These are phyloP conservation scores for Heliconius erato DNA, from an alignment of 2,888 invertebrate species.

Conservation along the genomic window DNA sequence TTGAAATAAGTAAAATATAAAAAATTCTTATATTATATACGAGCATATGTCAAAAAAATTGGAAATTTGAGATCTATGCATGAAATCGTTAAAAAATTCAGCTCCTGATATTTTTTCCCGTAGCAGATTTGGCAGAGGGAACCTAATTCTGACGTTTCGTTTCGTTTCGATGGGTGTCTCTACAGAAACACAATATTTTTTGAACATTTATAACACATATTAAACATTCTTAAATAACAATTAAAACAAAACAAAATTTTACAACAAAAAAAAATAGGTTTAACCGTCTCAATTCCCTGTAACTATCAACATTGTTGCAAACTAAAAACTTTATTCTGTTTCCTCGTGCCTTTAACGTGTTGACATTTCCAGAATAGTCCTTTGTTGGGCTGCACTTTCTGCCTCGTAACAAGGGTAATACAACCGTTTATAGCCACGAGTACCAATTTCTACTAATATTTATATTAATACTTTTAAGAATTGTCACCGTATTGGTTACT, in stretches of 20 bases:
- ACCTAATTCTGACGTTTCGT: no score
- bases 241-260: background rate
- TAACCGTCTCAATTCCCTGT: background rate
- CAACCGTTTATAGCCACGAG: conserved; percentile 25
- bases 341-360: conserved; percentile 73
- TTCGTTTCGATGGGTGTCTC: no score
- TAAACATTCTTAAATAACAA: background rate
- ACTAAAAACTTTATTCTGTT: conserved; percentile 69
- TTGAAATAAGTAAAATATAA: background rate
- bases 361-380: conserved; percentile 78
- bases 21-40: no score
- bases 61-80: no score
- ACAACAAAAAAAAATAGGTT: background rate
- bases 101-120: background rate
- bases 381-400: conserved; percentile 68
- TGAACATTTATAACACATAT: background rate
- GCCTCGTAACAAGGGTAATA: conserved; percentile 37
- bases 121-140: background rate
- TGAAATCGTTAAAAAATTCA: background rate
- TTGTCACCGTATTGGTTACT: background rate
- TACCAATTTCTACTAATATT: conserved; percentile 23
- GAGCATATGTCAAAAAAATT: no score
- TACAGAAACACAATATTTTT: background rate
- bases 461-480: conserved; percentile 26
- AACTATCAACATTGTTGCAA: conserved; percentile 64